Conservation (phyloP, 2,797 vertebrate species). For the Lithobates sylvaticus region DNA sequence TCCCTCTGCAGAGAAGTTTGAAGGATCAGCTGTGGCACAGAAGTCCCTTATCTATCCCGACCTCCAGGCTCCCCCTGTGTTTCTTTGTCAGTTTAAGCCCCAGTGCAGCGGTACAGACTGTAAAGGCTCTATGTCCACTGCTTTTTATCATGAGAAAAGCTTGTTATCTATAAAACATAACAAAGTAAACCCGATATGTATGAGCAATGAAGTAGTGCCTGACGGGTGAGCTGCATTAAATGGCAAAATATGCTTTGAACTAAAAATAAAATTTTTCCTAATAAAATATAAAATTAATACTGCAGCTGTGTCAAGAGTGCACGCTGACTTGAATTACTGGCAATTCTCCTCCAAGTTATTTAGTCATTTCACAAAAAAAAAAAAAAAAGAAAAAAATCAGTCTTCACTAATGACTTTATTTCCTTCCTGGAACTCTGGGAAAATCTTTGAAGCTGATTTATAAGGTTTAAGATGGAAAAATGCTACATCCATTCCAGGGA, state of each 20-base stretch:
- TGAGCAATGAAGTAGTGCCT: neutral
- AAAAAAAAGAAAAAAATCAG: conserved; percentile 7
- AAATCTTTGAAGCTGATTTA: conserved; percentile 63
- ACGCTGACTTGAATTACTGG: conserved; percentile 29
- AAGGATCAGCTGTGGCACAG: no score
- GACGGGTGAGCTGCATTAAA: neutral
- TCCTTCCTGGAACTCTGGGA: conserved; percentile 63
- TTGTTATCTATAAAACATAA: neutral
- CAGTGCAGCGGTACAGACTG: no score
- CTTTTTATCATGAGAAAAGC: no score
- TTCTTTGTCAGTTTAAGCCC: no score
- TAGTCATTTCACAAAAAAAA: conserved; percentile 32
- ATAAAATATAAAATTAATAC: conserved; percentile 11
- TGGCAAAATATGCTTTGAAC: conserved; percentile 42
- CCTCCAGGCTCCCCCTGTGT: no score
- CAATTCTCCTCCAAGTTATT: conserved; percentile 27
- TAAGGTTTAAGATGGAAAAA: conserved; percentile 62
- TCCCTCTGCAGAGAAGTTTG: no score
- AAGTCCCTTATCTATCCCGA: no score
- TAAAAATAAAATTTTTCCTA: conserved; percentile 19
- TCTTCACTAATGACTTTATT: conserved; percentile 56
- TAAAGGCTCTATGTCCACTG: no score
- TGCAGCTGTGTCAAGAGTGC: conserved; percentile 26
- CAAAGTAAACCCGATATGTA: neutral
- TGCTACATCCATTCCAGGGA: conserved; percentile 40